Conservation (phyloP, 2,888 invertebrate species). For the Drosophila longiperda region DNA sequence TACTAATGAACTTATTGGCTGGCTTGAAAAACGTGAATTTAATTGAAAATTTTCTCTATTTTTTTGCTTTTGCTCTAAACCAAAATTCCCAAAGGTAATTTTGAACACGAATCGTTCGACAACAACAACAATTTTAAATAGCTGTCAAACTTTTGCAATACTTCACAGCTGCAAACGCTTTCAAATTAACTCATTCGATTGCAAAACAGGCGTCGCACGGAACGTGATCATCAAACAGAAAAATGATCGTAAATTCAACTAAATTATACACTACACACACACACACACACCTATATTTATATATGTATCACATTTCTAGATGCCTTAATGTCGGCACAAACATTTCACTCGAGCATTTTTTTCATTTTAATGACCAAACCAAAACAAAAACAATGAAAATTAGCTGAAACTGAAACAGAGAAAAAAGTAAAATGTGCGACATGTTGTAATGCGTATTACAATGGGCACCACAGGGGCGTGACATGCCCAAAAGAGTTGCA, state of each 20-base stretch:
- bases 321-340: constrained; percentile 60
- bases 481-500: constrained; percentile 50
- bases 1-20: constrained; percentile 4
- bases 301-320: constrained; percentile 39
- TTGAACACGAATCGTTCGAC: constrained; percentile 11
- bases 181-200: constrained; percentile 46
- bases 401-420: constrained; percentile 36
- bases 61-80: neutral
- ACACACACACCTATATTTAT: neutral
- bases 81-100: constrained; percentile 11
- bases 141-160: constrained; percentile 39
- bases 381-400: constrained; percentile 34
- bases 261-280: constrained; percentile 22
- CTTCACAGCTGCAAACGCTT: constrained; percentile 7
- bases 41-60: constrained; percentile 3
- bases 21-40: constrained; percentile 1
- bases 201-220: constrained; percentile 41
- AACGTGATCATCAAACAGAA: constrained; percentile 40
- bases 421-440: constrained; percentile 55
- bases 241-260: constrained; percentile 38
- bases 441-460: constrained; percentile 61
- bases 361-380: constrained; percentile 46
- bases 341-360: constrained; percentile 55
- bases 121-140: constrained; percentile 1
- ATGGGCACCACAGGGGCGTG: constrained; percentile 40